Conservation (phyloP, 2,113 vertebrate species). For the Probosciger aterrimus region DNA sequence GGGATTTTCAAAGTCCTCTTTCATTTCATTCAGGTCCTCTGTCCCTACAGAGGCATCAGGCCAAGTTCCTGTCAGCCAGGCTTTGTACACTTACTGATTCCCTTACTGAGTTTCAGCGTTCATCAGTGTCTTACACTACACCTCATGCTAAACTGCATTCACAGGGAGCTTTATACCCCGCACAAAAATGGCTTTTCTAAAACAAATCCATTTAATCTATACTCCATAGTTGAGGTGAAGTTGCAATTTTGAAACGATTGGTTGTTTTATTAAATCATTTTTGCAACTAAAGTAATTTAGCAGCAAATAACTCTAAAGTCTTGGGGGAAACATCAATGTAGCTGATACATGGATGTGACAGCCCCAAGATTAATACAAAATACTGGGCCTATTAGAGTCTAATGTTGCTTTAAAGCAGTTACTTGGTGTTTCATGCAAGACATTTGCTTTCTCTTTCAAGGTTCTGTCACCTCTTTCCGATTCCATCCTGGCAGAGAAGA, state of each 20-base stretch:
- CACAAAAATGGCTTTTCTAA: not conserved
- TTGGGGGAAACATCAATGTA: not conserved
- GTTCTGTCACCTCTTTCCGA: conserved; percentile 94
- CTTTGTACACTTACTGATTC: not conserved
- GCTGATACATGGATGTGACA: not conserved
- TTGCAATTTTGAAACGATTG: not conserved
- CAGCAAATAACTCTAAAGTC: not conserved
- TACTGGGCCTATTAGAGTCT: not conserved
- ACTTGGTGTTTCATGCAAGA: not conserved
- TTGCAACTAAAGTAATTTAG: not conserved
- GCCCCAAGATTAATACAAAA: not conserved
- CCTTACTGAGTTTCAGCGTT: not conserved
- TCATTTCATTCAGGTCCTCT: not conserved
- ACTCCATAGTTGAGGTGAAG: not conserved
- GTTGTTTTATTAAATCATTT: not conserved
- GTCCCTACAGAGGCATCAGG: not conserved
- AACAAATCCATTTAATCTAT: not conserved
- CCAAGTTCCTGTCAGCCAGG: not conserved
- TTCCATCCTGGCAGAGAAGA: conserved; percentile 96
- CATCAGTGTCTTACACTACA: not conserved
- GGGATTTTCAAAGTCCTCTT: not conserved
- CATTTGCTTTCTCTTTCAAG: conserved; percentile 54
- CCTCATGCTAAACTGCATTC: not conserved
- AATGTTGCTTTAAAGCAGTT: not conserved
- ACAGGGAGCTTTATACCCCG: not conserved